These are phyloP conservation scores for Theocolax elegans DNA, from an alignment of 1,140 invertebrate genomes.

Conservation along the genomic window DNA sequence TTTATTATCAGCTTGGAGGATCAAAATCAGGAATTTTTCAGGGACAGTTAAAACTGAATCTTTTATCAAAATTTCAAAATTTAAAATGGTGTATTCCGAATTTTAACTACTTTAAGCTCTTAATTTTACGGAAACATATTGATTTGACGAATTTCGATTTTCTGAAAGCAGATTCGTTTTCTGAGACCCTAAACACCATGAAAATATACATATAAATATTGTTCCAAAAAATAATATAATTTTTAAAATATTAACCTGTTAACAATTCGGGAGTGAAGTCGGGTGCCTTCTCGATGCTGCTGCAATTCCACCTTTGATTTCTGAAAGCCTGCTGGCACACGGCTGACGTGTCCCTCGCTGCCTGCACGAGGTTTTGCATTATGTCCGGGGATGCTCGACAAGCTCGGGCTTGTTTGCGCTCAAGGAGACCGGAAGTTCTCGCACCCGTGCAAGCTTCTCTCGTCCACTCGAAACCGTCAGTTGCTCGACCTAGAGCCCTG, in stretches of 20 bases:
- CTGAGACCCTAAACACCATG: too few relatives aligned
- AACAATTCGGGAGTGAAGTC: conserved; percentile 79
- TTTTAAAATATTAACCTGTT: conserved; percentile 75
- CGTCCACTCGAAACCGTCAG: conserved; percentile 59
- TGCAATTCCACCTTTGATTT: conserved; percentile 87
- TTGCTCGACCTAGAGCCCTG: conserved; percentile 59
- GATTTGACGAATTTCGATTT: too few relatives aligned
- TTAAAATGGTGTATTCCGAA: too few relatives aligned
- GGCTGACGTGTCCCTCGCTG: conserved; percentile 74
- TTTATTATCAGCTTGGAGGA: too few relatives aligned
- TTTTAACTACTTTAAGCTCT: too few relatives aligned
- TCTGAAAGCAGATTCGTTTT: too few relatives aligned
- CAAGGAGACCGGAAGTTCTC: conserved; percentile 69
- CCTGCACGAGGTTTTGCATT: conserved; percentile 80
- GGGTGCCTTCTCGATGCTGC: conserved; percentile 78
- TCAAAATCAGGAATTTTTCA: too few relatives aligned
- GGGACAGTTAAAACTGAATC: too few relatives aligned
- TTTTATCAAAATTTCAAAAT: too few relatives aligned
- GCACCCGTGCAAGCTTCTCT: conserved; percentile 67
- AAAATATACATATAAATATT: too few relatives aligned
- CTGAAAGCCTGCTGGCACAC: conserved; percentile 80
- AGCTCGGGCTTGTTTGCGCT: conserved; percentile 72
- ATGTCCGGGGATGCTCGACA: conserved; percentile 75
- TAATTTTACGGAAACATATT: too few relatives aligned
- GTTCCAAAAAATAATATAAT: too few relatives aligned